Percentiles rank a stretch among this genome's conserved stretches.
Conservation (phyloP, 2,113 vertebrate genomes). For the Hemichromis elongatus region DNA sequence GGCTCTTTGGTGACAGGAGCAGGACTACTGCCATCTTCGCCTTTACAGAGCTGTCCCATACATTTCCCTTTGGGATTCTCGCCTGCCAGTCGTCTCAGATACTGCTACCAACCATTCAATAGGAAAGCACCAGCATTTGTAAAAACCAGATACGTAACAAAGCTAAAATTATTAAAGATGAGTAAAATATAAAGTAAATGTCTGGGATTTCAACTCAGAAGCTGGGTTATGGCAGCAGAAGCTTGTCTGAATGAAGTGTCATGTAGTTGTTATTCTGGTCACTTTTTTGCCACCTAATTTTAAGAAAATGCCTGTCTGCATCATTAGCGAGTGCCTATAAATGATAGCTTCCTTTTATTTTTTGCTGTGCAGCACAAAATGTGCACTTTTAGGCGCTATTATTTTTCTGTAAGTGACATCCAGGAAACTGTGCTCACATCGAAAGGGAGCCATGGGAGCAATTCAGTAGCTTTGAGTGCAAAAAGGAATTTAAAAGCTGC, state of each 20-base stretch:
- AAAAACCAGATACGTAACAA: neutral
- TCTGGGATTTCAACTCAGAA: rapidly evolving
- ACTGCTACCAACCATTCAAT: neutral
- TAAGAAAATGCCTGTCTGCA: neutral
- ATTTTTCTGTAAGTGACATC: neutral
- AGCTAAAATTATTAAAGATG: neutral
- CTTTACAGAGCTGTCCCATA: rapidly evolving
- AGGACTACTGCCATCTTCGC: neutral
- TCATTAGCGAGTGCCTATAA: neutral
- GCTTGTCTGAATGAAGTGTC: neutral
- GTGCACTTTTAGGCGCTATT: neutral
- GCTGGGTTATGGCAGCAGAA: neutral
- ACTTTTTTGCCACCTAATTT: neutral
- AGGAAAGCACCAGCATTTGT: neutral
- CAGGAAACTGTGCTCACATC: slow-evolving; percentile 22
- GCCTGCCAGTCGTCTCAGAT: no score
- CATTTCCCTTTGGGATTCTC: no score
- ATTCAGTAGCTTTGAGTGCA: neutral
- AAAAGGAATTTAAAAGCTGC: neutral
- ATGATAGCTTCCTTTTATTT: neutral
- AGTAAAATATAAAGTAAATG: neutral
- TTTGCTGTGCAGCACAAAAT: neutral
- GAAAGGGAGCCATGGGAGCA: neutral
- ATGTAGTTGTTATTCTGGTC: neutral
- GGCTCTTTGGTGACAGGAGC: neutral